Evolutionary conservation across 2,797 vertebrate species (phyloP).

Genomic region (Neomorphus geoffroyi): DNA sequence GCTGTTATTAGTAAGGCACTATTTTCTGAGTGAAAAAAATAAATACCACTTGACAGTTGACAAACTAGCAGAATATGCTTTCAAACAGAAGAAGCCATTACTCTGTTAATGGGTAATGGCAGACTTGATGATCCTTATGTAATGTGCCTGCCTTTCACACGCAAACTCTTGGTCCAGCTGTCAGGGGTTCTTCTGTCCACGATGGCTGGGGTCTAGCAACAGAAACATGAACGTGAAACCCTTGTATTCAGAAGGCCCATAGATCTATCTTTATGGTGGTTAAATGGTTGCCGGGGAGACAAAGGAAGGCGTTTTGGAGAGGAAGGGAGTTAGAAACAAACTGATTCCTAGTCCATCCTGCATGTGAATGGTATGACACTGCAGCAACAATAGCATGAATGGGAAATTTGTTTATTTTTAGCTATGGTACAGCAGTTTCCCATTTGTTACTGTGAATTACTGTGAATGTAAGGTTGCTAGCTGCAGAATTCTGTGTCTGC

Average conservation of each 20-base stretch:
- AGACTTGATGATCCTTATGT: not conserved
- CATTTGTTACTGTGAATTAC: not conserved
- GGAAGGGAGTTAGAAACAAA: not conserved
- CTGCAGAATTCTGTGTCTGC: not conserved
- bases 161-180: not conserved
- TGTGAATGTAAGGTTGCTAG: not conserved
- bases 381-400: not conserved
- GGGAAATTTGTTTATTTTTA: not conserved
- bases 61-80: not conserved
- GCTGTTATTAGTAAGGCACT: not conserved
- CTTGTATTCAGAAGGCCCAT: not conserved
- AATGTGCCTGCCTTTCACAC: accelerated
- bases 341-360: not conserved
- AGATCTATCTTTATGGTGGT: not conserved
- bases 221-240: not conserved
- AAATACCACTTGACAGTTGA: not conserved
- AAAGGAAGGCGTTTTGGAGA: not conserved
- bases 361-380: not conserved
- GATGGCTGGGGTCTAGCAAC: not conserved
- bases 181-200: not conserved
- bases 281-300: not conserved
- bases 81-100: not conserved
- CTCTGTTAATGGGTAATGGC: not conserved
- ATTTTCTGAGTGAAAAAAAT: not conserved
- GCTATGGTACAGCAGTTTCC: not conserved